Percentiles rank a stretch among this genome's conserved stretches.
Conservation (phyloP, 2,113 vertebrate species). For the Bagarius yarrelli region DNA sequence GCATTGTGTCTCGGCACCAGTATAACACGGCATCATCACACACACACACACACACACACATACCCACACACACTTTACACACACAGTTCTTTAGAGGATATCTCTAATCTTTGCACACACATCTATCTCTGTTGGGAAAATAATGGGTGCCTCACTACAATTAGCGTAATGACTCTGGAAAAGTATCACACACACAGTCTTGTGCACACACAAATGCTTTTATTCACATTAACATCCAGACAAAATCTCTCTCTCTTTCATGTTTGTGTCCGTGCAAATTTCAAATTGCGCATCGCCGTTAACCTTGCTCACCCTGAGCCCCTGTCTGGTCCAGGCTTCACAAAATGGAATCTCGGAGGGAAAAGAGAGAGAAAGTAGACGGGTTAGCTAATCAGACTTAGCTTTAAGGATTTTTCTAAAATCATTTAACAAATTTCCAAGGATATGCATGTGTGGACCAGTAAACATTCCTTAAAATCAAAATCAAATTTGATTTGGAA, state of each 20-base stretch:
- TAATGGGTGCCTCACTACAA: conserved; percentile 38
- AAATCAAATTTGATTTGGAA: conserved; percentile 6
- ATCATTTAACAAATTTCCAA: background rate
- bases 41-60: conserved; percentile 9
- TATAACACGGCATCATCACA: background rate
- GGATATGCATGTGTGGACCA: background rate
- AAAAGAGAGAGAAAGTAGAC: background rate
- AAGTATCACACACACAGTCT: conserved; percentile 22
- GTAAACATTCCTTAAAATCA: background rate
- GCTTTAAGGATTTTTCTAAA: no score
- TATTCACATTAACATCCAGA: conserved; percentile 63
- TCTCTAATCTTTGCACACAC: conserved; percentile 44
- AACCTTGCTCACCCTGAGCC: conserved; percentile 55
- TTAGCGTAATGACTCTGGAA: conserved; percentile 37
- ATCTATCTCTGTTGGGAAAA: conserved; percentile 43
- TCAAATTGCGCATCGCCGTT: conserved; percentile 65
- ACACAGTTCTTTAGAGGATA: conserved; percentile 33
- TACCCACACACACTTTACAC: background rate
- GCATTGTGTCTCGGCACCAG: conserved; percentile 25
- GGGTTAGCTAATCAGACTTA: background rate
- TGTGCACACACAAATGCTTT: conserved; percentile 40
- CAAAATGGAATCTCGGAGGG: background rate
- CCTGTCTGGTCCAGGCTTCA: conserved; percentile 29
- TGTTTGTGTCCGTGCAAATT: conserved; percentile 60
- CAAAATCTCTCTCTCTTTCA: conserved; percentile 44